Conservation (phyloP, 2,888 invertebrate species). For the Priocnemis perturbator region DNA sequence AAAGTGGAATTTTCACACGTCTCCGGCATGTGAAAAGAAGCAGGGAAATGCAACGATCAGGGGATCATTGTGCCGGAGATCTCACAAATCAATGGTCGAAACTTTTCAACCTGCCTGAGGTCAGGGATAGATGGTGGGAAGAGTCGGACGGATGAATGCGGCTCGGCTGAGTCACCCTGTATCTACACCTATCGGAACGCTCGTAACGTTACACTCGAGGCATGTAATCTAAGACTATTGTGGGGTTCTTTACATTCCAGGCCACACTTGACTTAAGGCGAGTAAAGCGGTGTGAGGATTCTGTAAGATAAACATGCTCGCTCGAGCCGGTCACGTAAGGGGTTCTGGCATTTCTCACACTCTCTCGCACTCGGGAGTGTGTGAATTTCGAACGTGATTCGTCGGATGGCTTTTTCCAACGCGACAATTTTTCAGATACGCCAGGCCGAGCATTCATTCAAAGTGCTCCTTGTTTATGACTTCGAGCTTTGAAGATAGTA, state of each 20-base stretch:
- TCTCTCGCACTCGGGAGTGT: slow-evolving; percentile 21
- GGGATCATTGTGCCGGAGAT: slow-evolving; percentile 7
- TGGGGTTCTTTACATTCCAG: slow-evolving; percentile 60
- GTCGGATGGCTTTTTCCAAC: not conserved
- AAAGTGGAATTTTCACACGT: too few relatives aligned
- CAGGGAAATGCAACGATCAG: too few relatives aligned
- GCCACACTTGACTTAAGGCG: slow-evolving; percentile 53
- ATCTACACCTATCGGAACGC: slow-evolving; percentile 50
- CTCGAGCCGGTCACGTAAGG: slow-evolving; percentile 17
- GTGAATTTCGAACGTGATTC: slow-evolving; percentile 30
- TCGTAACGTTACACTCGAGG: slow-evolving; percentile 50
- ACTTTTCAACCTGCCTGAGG: slow-evolving; percentile 21
- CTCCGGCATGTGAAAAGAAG: too few relatives aligned
- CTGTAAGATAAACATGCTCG: slow-evolving; percentile 40
- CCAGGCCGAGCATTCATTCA: too few relatives aligned
- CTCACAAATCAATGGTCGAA: not conserved
- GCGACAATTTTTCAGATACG: too few relatives aligned
- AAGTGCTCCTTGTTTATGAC: too few relatives aligned
- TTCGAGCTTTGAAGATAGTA: too few relatives aligned
- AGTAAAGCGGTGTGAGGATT: slow-evolving; percentile 36
- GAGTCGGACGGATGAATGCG: too few relatives aligned
- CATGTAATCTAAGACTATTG: slow-evolving; percentile 57
- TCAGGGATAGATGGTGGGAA: slow-evolving; percentile 16
- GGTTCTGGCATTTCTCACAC: slow-evolving; percentile 41
- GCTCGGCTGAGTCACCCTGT: too few relatives aligned